Percentiles rank a stretch among this genome's conserved stretches.
These are phyloP conservation scores for Chalcis sispes DNA, from an alignment of 2,888 invertebrate species.

Conservation along the genomic window DNA sequence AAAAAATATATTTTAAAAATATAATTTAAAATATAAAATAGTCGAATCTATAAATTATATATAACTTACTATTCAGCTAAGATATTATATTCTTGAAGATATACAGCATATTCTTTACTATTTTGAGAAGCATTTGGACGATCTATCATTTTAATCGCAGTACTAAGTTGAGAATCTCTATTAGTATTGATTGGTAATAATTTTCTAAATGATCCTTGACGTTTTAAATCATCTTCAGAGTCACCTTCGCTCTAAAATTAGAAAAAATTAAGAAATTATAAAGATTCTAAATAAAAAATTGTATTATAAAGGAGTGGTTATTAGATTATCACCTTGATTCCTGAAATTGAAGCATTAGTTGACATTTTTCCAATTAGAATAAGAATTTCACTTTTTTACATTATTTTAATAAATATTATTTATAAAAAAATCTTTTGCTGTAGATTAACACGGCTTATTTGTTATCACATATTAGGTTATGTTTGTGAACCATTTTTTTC, in stretches of 20 bases:
- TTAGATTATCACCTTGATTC: slow-evolving; percentile 49
- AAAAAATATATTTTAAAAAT: slow-evolving; percentile 69
- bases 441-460: slow-evolving; percentile 49
- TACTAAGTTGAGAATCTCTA: slow-evolving; percentile 79
- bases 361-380: slow-evolving; percentile 45
- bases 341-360: slow-evolving; percentile 55
- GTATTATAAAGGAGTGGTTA: background rate
- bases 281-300: slow-evolving; percentile 20
- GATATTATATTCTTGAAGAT: slow-evolving; percentile 92
- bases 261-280: slow-evolving; percentile 24
- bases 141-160: slow-evolving; percentile 80
- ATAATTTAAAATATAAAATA: slow-evolving; percentile 4
- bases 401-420: slow-evolving; percentile 39
- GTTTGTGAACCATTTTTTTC: slow-evolving; percentile 12
- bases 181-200: slow-evolving; percentile 78
- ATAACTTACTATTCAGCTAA: slow-evolving; percentile 93
- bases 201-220: slow-evolving; percentile 79
- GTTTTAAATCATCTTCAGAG: slow-evolving; percentile 74
- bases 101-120: slow-evolving; percentile 84
- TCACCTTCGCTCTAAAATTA: slow-evolving; percentile 67
- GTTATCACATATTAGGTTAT: slow-evolving; percentile 54
- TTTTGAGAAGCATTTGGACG: slow-evolving; percentile 77
- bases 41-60: slow-evolving; percentile 38
- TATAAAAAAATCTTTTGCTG: slow-evolving; percentile 24
- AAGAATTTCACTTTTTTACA: slow-evolving; percentile 22